A percentile compares a stretch with the other conserved stretches of the same genome.
phyloP scores from a whole-genome alignment of 2,113 vertebrate genomes.

The Paraplagusia blochii region DNA sequence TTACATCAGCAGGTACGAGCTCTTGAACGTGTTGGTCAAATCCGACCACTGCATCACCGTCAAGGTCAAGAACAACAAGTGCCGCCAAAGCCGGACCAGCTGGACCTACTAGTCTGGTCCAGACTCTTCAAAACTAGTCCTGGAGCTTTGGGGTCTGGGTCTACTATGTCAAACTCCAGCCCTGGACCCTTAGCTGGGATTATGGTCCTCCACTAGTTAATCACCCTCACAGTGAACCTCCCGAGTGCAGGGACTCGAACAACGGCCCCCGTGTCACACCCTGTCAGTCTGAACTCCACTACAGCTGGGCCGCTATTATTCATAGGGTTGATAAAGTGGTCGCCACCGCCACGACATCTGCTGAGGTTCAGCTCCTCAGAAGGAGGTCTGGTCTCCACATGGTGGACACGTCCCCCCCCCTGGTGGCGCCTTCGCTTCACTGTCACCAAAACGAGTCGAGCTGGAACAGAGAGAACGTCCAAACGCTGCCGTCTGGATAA shows the following conservation, averaged over 20 bases:
- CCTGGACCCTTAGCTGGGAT: conserved; percentile 65
- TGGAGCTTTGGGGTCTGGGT: conserved; percentile 26
- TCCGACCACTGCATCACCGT: background rate
- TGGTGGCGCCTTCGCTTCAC: conserved; percentile 51
- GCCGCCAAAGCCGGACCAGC: background rate
- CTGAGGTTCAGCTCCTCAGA: conserved; percentile 51
- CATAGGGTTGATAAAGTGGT: conserved; percentile 44
- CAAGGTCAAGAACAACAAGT: background rate
- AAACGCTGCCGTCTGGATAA: conserved; percentile 34
- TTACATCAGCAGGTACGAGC: too few relatives aligned
- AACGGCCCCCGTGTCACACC: conserved; percentile 37
- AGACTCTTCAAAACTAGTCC: conserved; percentile 1
- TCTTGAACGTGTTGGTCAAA: too few relatives aligned
- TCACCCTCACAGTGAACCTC: conserved; percentile 62
- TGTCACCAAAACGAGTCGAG: conserved; percentile 47
- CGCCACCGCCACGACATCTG: conserved; percentile 59
- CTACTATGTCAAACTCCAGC: conserved; percentile 35
- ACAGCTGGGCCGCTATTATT: conserved; percentile 13
- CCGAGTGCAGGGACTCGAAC: conserved; percentile 46
- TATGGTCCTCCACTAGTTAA: conserved; percentile 74
- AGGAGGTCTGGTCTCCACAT: conserved; percentile 55
- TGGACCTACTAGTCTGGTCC: background rate
- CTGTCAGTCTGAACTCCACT: conserved; percentile 60
- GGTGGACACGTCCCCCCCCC: conserved; percentile 38
- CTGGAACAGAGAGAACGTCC: conserved; percentile 28